Evolutionary conservation across 2,113 vertebrate species (phyloP).

Genomic region (Speoplatyrhinus poulsoni): DNA sequence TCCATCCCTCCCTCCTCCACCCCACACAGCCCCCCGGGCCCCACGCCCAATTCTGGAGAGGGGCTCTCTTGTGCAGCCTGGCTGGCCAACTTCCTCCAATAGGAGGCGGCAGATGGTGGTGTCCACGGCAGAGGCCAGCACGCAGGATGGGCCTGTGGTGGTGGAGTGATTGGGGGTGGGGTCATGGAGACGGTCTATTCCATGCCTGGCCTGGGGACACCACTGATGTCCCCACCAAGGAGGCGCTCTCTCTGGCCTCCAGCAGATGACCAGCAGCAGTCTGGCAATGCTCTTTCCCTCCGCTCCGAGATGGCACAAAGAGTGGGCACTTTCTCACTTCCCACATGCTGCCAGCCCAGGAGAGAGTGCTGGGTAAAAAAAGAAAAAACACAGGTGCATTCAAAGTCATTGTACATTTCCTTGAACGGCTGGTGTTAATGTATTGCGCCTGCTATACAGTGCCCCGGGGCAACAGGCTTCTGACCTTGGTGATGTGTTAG

Average conservation of each 20-base stretch:
- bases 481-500: conserved; percentile 56
- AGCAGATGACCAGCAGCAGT: conserved; percentile 58
- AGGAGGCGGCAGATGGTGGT: conserved; percentile 75
- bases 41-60: conserved; percentile 59
- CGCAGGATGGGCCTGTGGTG: conserved; percentile 33
- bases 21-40: conserved; percentile 51
- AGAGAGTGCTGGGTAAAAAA: conserved; percentile 29
- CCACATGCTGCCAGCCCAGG: conserved; percentile 23
- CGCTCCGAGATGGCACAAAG: conserved; percentile 17
- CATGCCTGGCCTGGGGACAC: conserved; percentile 56
- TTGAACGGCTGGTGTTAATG: conserved; percentile 48
- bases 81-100: conserved; percentile 61
- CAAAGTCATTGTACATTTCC: conserved; percentile 54
- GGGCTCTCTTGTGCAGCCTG: conserved; percentile 48
- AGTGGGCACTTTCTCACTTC: conserved; percentile 29
- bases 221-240: conserved; percentile 52
- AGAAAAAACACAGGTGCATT: conserved; percentile 13
- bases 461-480: conserved; percentile 44
- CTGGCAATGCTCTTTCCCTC: conserved; percentile 28
- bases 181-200: conserved; percentile 58
- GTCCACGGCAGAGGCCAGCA: conserved; percentile 60
- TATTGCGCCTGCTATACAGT: conserved; percentile 41
- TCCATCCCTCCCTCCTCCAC: conserved; percentile 54
- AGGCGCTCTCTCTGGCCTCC: conserved; percentile 46
- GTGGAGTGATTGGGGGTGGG: conserved; percentile 11